Evolutionary conservation across 2,113 vertebrate genomes (phyloP).

Genomic region (Scalopus aquaticus): DNA sequence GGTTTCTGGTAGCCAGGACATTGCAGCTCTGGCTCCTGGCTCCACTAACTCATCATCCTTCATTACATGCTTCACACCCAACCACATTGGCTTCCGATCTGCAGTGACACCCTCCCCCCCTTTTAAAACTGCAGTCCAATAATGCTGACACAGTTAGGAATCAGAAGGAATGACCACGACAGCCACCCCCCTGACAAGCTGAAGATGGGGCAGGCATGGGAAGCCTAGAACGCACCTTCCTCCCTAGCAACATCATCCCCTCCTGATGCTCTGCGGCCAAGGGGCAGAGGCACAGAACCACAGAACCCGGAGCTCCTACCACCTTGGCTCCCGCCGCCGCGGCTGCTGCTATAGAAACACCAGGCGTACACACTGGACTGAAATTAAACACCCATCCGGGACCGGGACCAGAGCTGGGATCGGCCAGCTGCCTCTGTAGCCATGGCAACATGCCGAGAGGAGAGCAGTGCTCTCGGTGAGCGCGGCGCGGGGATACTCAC

Average conservation of each 20-base stretch:
- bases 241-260: not conserved
- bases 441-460: conserved; percentile 77
- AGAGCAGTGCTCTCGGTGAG: fast-evolving
- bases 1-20: not conserved
- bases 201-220: not conserved
- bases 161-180: conserved; percentile 33
- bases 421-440: conserved; percentile 58
- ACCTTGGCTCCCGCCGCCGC: not conserved
- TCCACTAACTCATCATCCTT: not conserved
- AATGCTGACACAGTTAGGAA: not conserved
- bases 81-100: not conserved
- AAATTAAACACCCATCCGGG: conserved; percentile 41
- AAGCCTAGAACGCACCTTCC: not conserved
- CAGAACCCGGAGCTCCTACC: not conserved
- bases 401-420: conserved; percentile 11
- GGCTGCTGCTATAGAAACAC: not conserved
- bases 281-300: not conserved
- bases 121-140: conserved; percentile 24
- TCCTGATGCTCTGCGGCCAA: not conserved
- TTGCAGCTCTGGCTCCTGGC: not conserved
- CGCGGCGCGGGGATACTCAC: conserved; percentile 63
- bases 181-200: conserved; percentile 16
- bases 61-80: not conserved
- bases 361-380: not conserved
- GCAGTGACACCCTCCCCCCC: not conserved